Percentiles rank a stretch among this genome's conserved stretches.
Conservation (phyloP, 2,113 vertebrate genomes). For the Lontra canadensis region DNA sequence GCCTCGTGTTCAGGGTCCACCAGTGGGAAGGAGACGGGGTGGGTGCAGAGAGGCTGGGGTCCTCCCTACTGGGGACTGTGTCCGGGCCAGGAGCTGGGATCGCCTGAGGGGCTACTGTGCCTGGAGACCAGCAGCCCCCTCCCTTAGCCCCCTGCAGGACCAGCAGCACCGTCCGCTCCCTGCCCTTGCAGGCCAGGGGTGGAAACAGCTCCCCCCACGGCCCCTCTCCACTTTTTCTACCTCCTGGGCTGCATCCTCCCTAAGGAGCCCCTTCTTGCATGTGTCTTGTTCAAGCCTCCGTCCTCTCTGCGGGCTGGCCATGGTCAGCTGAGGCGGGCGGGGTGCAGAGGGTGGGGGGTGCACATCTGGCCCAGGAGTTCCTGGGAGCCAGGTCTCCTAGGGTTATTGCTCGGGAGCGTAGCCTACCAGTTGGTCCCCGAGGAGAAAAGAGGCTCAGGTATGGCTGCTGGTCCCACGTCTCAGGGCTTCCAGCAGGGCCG, state of each 20-base stretch:
- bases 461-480: too few relatives aligned
- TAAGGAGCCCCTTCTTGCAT: background rate
- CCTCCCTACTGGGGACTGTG: background rate
- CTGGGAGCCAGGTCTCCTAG: too few relatives aligned
- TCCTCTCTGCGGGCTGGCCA: too few relatives aligned
- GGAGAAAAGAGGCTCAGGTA: too few relatives aligned
- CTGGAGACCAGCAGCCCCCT: background rate
- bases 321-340: too few relatives aligned
- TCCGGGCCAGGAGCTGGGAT: background rate
- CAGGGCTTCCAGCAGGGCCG: too few relatives aligned
- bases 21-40: background rate
- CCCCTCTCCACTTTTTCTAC: background rate
- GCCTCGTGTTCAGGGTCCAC: background rate
- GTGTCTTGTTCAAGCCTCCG: background rate
- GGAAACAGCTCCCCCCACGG: rapidly evolving
- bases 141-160: background rate
- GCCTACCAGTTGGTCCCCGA: too few relatives aligned
- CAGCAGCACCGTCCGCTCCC: background rate
- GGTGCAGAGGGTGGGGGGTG: too few relatives aligned
- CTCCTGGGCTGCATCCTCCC: background rate
- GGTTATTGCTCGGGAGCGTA: too few relatives aligned
- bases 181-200: background rate
- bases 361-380: too few relatives aligned
- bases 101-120: rapidly evolving
- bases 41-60: background rate